Conservation (phyloP, 2,797 vertebrate species). For the Threskiornis aethiopicus region DNA sequence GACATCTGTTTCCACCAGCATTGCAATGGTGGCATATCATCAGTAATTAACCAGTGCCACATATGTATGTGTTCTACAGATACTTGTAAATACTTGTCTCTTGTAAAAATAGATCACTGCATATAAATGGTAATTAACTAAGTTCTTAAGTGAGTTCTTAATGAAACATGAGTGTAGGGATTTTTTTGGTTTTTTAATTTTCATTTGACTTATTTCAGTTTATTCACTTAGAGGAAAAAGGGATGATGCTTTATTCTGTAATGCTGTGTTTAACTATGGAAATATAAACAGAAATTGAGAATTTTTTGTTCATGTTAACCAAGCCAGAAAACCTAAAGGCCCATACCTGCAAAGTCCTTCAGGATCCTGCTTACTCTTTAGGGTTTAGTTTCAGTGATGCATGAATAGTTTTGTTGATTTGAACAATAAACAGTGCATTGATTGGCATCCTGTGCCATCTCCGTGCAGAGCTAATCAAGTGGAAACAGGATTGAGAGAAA, state of each 20-base stretch:
- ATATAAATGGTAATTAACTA: neutral
- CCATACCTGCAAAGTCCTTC: neutral
- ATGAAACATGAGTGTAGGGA: neutral
- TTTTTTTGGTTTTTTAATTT: neutral
- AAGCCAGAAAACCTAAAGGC: neutral
- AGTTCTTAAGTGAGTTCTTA: neutral
- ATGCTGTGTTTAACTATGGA: neutral
- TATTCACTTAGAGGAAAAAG: neutral
- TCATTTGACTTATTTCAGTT: neutral
- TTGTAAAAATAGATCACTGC: neutral
- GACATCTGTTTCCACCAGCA: neutral
- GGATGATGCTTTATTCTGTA: neutral
- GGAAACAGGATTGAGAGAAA: neutral
- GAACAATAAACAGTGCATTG: neutral
- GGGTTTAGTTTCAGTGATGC: neutral
- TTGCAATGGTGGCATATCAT: neutral
- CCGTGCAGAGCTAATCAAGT: neutral
- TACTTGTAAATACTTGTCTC: neutral
- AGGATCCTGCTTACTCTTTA: neutral
- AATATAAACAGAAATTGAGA: neutral
- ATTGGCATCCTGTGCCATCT: neutral
- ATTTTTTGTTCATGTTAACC: neutral
- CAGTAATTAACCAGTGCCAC: neutral
- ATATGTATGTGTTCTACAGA: neutral
- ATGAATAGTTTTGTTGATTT: neutral